Evolutionary conservation across 1,140 invertebrate species (phyloP).

Genomic region (Ruditapes philippinarum): DNA sequence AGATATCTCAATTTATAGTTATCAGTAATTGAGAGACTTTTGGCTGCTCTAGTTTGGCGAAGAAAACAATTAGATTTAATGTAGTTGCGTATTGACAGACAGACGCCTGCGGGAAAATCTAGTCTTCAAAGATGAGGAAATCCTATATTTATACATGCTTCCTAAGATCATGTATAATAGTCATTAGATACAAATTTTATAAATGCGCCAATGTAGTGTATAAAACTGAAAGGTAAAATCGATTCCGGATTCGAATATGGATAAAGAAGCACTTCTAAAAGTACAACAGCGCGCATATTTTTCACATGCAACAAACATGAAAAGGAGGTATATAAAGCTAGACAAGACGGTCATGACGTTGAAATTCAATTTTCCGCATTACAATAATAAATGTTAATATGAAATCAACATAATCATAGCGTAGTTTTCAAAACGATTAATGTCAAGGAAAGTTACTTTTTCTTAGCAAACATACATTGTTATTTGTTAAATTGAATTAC

Average conservation of each 20-base stretch:
- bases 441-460: too few relatives aligned
- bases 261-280: slow-evolving; percentile 20
- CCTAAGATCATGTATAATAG: slow-evolving; percentile 59
- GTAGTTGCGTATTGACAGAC: not conserved
- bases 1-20: too few relatives aligned
- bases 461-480: too few relatives aligned
- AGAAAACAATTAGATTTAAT: too few relatives aligned
- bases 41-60: too few relatives aligned
- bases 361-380: slow-evolving; percentile 53
- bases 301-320: not conserved
- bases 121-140: slow-evolving; percentile 57
- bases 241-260: slow-evolving; percentile 25
- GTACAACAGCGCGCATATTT: slow-evolving; percentile 59
- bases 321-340: slow-evolving; percentile 13
- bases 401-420: too few relatives aligned
- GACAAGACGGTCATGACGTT: slow-evolving; percentile 54
- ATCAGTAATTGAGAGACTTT: too few relatives aligned
- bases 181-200: slow-evolving; percentile 38
- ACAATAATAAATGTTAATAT: slow-evolving; percentile 41
- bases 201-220: slow-evolving; percentile 31
- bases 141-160: slow-evolving; percentile 46
- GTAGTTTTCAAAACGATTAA: too few relatives aligned
- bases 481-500: too few relatives aligned
- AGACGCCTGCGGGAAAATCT: slow-evolving; percentile 57
- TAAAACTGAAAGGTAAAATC: not conserved